phyloP scores from a whole-genome alignment of 2,797 vertebrate species.

The Hafferia zeledoni region DNA sequence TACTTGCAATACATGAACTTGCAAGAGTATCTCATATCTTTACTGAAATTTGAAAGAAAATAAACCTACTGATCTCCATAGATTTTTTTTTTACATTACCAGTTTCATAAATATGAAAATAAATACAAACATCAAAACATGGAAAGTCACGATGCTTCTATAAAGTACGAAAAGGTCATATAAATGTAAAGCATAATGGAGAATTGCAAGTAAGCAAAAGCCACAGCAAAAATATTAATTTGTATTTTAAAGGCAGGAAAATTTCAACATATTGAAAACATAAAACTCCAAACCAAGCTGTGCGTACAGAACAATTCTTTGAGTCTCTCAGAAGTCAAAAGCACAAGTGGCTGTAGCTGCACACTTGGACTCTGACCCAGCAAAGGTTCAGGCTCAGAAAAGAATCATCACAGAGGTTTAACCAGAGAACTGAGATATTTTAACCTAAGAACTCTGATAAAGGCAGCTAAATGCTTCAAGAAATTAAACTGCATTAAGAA shows the following conservation, averaged over 20 bases:
- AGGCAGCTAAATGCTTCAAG: background rate
- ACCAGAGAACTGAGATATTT: background rate
- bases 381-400: background rate
- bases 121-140: background rate
- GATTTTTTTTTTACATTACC: background rate
- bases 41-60: background rate
- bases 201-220: background rate
- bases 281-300: background rate
- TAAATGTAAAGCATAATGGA: background rate
- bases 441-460: background rate
- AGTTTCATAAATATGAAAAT: background rate
- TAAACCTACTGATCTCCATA: background rate
- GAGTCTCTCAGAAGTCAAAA: background rate
- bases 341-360: background rate
- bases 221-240: background rate
- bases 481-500: conserved; percentile 32
- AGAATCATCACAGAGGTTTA: background rate
- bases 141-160: background rate
- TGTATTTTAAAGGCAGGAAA: background rate
- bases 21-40: background rate
- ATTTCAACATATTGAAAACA: background rate
- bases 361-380: background rate
- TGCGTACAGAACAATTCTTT: background rate
- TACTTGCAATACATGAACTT: background rate
- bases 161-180: background rate